These are phyloP conservation scores for Clarias gariepinus DNA, from an alignment of 2,113 vertebrate genomes.

Conservation along the genomic window DNA sequence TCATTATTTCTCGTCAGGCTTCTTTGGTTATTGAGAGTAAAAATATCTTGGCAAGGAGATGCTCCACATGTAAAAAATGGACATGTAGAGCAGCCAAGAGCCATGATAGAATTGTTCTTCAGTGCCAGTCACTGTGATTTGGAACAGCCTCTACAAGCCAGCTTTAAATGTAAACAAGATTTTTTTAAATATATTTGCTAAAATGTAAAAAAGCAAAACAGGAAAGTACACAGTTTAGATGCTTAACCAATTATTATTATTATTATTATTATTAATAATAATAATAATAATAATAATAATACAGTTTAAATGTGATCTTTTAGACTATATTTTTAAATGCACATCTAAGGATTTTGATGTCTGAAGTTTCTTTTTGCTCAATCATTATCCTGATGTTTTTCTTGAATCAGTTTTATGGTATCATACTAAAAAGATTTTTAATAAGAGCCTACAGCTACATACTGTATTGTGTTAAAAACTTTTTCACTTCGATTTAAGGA, in stretches of 20 bases:
- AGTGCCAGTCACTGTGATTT: constrained; percentile 38
- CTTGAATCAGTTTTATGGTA: neutral
- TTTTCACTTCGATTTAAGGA: neutral
- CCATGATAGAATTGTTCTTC: constrained; percentile 42
- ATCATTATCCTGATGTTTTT: neutral
- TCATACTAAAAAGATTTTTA: neutral
- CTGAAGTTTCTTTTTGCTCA: neutral
- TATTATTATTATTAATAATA: neutral
- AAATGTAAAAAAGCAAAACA: neutral
- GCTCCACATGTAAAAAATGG: constrained; percentile 37
- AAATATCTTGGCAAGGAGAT: constrained; percentile 24
- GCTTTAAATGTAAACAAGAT: constrained; percentile 7
- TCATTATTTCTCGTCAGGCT: constrained; percentile 32
- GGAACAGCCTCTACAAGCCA: constrained; percentile 36
- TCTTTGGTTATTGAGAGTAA: constrained; percentile 19
- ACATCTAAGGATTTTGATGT: neutral
- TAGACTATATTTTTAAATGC: neutral
- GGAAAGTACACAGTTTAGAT: neutral
- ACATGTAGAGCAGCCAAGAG: constrained; percentile 38
- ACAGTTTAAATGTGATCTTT: neutral
- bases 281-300: too few relatives aligned
- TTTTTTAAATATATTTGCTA: neutral
- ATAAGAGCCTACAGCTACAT: neutral
- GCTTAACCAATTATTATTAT: neutral
- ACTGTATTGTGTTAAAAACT: neutral